These are phyloP conservation scores for Drosophila kepulauana DNA, from an alignment of 1,140 invertebrate genomes.

Conservation along the genomic window DNA sequence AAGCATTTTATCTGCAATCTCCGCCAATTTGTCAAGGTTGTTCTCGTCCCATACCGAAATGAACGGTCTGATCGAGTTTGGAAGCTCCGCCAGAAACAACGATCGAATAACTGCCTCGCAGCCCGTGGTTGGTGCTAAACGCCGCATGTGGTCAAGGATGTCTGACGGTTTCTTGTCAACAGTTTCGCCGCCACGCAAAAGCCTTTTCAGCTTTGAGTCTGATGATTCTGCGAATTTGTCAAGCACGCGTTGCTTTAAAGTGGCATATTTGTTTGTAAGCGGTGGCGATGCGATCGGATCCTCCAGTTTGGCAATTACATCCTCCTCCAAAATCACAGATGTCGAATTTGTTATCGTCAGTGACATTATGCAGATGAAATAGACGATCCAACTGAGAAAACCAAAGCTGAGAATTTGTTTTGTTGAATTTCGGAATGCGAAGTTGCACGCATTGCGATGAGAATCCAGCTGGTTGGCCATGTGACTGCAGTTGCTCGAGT, in stretches of 20 bases:
- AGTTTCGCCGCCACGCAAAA: background rate
- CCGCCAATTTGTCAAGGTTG: too few relatives aligned
- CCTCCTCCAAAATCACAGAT: background rate
- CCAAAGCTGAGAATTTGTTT: background rate
- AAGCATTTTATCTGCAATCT: too few relatives aligned
- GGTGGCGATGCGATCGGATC: too few relatives aligned
- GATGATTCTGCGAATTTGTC: background rate
- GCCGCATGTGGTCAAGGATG: background rate
- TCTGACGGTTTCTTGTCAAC: background rate
- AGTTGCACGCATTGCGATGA: too few relatives aligned
- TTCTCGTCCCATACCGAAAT: too few relatives aligned
- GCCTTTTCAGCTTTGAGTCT: background rate
- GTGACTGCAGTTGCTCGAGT: background rate
- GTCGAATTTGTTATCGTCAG: conserved; percentile 10
- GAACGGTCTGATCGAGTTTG: too few relatives aligned
- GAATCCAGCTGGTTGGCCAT: too few relatives aligned
- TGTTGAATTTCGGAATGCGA: background rate
- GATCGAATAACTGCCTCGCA: background rate
- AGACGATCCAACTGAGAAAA: conserved; percentile 4
- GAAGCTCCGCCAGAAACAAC: too few relatives aligned
- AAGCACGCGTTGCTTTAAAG: background rate
- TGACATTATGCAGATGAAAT: conserved; percentile 3
- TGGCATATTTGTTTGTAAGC: background rate
- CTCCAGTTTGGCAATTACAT: too few relatives aligned
- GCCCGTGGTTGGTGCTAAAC: background rate